phyloP scores from a whole-genome alignment of 2,888 invertebrate genomes.

The Platycheirus rosarum region DNA sequence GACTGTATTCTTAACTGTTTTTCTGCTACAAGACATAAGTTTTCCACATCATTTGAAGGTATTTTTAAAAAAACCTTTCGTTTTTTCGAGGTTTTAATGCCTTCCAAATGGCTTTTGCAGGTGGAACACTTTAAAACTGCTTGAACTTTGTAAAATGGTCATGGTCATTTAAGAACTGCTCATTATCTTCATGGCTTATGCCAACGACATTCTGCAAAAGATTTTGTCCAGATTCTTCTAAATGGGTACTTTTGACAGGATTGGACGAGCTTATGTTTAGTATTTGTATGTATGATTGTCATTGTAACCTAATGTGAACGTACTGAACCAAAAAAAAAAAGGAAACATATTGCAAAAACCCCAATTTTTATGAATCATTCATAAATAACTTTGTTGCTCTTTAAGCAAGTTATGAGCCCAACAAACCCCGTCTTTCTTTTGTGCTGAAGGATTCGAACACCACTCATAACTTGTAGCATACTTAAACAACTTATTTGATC shows the following conservation, averaged over 20 bases:
- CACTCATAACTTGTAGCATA: not conserved
- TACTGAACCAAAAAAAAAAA: slow-evolving; percentile 6
- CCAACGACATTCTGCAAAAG: not conserved
- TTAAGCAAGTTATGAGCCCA: too few relatives aligned
- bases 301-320: slow-evolving; percentile 1
- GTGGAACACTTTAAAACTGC: too few relatives aligned
- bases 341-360: not conserved
- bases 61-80: too few relatives aligned
- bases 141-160: not conserved
- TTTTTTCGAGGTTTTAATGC: too few relatives aligned
- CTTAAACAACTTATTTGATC: not conserved
- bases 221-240: not conserved
- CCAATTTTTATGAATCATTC: not conserved
- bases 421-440: slow-evolving; percentile 11
- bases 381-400: not conserved
- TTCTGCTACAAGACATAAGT: too few relatives aligned
- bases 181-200: not conserved
- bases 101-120: too few relatives aligned
- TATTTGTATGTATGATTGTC: not conserved
- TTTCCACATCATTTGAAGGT: too few relatives aligned
- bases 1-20: too few relatives aligned
- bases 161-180: not conserved
- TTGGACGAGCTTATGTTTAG: not conserved
- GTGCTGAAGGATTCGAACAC: not conserved
- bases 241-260: not conserved